Evolutionary conservation across 2,888 invertebrate species (phyloP).

Genomic region (Allolobophora icterica): DNA sequence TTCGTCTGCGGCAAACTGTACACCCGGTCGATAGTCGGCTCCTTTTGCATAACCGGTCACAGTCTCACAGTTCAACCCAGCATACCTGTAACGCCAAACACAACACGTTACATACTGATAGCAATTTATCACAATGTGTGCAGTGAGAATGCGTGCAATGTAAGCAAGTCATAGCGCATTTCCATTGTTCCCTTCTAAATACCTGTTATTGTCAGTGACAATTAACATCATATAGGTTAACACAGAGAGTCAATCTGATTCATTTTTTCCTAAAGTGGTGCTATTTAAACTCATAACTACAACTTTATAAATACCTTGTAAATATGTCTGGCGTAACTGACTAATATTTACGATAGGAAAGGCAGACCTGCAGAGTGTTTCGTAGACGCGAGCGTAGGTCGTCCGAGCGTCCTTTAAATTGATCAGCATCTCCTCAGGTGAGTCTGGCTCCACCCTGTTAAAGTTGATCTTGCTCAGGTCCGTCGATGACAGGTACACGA

Average conservation of each 20-base stretch:
- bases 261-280: too few relatives aligned
- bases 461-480: constrained; percentile 63
- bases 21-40: constrained; percentile 64
- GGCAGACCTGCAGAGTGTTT: constrained; percentile 64
- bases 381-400: constrained; percentile 66
- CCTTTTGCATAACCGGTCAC: constrained; percentile 65
- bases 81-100: constrained; percentile 56
- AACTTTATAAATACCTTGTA: not conserved
- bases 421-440: constrained; percentile 65
- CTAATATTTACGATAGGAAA: not conserved
- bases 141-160: not conserved
- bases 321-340: not conserved
- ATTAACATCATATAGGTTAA: too few relatives aligned
- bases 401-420: constrained; percentile 63
- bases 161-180: not conserved
- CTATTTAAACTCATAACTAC: too few relatives aligned
- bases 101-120: not conserved
- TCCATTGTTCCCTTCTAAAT: not conserved
- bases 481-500: constrained; percentile 65
- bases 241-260: too few relatives aligned
- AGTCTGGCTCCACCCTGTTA: constrained; percentile 59
- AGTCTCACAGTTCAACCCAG: constrained; percentile 65
- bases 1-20: constrained; percentile 60
- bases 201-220: not conserved
- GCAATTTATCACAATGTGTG: not conserved